Conservation (phyloP, 1,140 invertebrate species). For the Brachionus koreanus region DNA sequence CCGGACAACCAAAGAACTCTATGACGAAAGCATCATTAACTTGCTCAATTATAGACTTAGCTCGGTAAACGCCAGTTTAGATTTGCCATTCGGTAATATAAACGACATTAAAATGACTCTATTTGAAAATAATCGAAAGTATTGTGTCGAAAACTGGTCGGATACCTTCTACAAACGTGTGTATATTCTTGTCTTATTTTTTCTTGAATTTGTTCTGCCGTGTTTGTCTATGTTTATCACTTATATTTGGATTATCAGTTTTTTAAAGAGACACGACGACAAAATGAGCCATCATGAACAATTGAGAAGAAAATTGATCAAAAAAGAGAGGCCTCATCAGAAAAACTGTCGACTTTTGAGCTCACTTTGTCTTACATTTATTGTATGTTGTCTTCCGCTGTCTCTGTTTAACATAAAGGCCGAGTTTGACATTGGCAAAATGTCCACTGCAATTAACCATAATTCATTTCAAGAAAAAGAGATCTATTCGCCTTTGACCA, state of each 20-base stretch:
- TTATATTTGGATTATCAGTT: conserved; percentile 45
- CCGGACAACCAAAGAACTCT: conserved; percentile 10
- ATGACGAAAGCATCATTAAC: background rate
- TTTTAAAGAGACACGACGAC: conserved; percentile 42
- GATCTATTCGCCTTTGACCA: conserved; percentile 39
- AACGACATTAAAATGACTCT: background rate
- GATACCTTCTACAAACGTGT: conserved; percentile 38
- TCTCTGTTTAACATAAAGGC: conserved; percentile 56
- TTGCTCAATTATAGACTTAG: background rate
- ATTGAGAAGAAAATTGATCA: conserved; percentile 38
- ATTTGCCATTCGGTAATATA: background rate
- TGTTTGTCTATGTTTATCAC: conserved; percentile 45
- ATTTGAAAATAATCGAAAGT: conserved; percentile 24
- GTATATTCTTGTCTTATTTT: conserved; percentile 45
- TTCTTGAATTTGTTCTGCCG: conserved; percentile 46
- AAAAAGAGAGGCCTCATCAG: conserved; percentile 44
- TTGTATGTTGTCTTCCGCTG: conserved; percentile 56
- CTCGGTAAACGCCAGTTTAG: background rate
- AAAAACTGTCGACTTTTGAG: conserved; percentile 50
- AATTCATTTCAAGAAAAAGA: conserved; percentile 50
- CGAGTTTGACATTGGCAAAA: conserved; percentile 59
- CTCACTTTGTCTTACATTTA: conserved; percentile 52
- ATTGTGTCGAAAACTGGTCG: conserved; percentile 46
- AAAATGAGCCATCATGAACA: conserved; percentile 28
- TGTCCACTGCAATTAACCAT: conserved; percentile 59